Conservation (phyloP, 2,113 vertebrate genomes). For the Pelobates fuscus region DNA sequence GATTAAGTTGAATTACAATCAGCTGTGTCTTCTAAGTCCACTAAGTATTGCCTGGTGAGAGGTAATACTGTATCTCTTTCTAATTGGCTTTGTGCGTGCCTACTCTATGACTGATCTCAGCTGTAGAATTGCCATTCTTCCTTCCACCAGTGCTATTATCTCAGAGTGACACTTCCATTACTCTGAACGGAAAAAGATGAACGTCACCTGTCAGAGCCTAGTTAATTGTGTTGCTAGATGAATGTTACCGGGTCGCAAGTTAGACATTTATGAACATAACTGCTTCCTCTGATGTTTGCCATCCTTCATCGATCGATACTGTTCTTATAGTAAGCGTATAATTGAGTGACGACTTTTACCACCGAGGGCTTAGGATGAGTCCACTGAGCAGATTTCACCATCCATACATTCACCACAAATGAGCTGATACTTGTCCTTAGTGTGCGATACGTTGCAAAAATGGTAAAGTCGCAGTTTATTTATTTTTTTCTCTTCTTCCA, state of each 20-base stretch:
- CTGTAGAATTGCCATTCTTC: conserved; percentile 69
- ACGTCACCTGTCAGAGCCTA: conserved; percentile 87
- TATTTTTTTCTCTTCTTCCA: conserved; percentile 70
- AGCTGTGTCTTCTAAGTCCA: conserved; percentile 63
- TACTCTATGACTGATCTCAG: conserved; percentile 75
- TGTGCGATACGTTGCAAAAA: conserved; percentile 70
- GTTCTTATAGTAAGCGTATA: conserved; percentile 75
- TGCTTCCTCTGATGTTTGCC: conserved; percentile 76
- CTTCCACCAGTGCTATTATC: conserved; percentile 86
- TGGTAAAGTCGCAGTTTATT: conserved; percentile 65
- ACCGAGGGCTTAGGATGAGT: conserved; percentile 68
- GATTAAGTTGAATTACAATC: conserved; percentile 65
- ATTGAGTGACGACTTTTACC: conserved; percentile 79
- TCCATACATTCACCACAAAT: conserved; percentile 74
- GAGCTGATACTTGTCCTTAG: conserved; percentile 73
- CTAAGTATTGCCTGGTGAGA: conserved; percentile 67
- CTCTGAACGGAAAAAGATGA: conserved; percentile 90
- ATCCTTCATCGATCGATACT: conserved; percentile 79
- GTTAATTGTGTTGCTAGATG: conserved; percentile 96
- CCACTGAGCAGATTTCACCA: conserved; percentile 66
- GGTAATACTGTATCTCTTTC: conserved; percentile 65
- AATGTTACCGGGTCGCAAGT: conserved; percentile 79
- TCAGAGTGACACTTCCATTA: conserved; percentile 92
- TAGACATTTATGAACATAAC: conserved; percentile 87
- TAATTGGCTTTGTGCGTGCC: conserved; percentile 74